Percentiles rank a stretch among this genome's conserved stretches.
These are phyloP conservation scores for Brachionus plicatilis DNA, from an alignment of 1,140 invertebrate genomes.

Conservation along the genomic window DNA sequence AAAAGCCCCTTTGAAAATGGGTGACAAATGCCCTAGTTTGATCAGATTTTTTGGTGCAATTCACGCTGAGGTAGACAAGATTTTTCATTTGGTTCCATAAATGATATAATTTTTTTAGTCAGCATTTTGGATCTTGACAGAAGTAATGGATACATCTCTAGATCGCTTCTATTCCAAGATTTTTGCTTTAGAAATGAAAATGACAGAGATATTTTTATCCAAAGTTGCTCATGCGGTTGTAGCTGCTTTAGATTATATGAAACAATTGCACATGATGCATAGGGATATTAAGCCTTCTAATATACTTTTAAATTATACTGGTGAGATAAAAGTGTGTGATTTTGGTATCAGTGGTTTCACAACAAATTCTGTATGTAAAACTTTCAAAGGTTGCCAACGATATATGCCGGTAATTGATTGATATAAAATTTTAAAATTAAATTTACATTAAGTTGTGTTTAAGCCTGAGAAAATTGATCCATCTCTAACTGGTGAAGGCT, in stretches of 20 bases:
- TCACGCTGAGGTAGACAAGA: background rate
- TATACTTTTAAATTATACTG: slow-evolving; percentile 55
- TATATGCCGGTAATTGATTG: slow-evolving; percentile 8
- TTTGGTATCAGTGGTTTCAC: slow-evolving; percentile 54
- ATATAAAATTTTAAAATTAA: background rate
- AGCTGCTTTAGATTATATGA: slow-evolving; percentile 55
- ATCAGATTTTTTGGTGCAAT: slow-evolving; percentile 25
- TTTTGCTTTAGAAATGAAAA: slow-evolving; percentile 41
- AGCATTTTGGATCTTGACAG: background rate
- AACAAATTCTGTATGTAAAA: slow-evolving; percentile 16
- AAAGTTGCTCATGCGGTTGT: slow-evolving; percentile 53
- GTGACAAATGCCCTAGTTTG: background rate
- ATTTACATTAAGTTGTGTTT: background rate
- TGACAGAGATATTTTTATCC: slow-evolving; percentile 50
- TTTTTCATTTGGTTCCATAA: background rate
- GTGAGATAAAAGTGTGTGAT: slow-evolving; percentile 57
- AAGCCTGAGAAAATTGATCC: slow-evolving; percentile 28
- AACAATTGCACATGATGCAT: slow-evolving; percentile 56
- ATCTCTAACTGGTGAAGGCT: background rate
- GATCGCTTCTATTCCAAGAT: slow-evolving; percentile 8
- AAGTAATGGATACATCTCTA: slow-evolving; percentile 35
- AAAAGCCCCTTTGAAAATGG: slow-evolving; percentile 11
- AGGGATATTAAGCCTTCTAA: slow-evolving; percentile 58
- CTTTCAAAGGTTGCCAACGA: background rate
- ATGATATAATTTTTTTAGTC: background rate